Conservation (phyloP, 2,888 invertebrate genomes). For the Hemistola chrysoprasaria region DNA sequence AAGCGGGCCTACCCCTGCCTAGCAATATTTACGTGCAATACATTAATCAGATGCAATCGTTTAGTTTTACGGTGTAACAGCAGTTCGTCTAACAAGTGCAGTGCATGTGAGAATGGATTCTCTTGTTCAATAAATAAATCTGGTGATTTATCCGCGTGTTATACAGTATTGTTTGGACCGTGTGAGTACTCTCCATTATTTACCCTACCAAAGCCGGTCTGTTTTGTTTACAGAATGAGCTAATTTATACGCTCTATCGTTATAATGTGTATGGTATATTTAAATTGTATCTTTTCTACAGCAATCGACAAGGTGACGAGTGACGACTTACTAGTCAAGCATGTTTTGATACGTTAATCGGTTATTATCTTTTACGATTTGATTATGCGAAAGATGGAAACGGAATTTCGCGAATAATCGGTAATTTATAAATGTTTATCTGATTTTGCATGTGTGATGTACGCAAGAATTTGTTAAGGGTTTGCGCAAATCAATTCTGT, state of each 20-base stretch:
- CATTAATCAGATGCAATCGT: slow-evolving; percentile 54
- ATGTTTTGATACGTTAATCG: slow-evolving; percentile 15
- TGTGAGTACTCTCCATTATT: slow-evolving; percentile 46
- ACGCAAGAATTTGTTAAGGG: slow-evolving; percentile 16
- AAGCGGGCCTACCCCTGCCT: slow-evolving; percentile 55
- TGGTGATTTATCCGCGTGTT: slow-evolving; percentile 49
- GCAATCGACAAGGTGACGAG: too few species aligned
- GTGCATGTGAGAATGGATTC: slow-evolving; percentile 69
- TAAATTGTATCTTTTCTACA: slow-evolving; percentile 1
- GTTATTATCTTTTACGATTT: slow-evolving; percentile 10
- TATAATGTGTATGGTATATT: slow-evolving; percentile 2
- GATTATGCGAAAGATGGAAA: slow-evolving; percentile 12
- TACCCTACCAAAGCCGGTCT: slow-evolving; percentile 39
- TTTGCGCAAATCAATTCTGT: slow-evolving; percentile 42
- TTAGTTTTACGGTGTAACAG: slow-evolving; percentile 37
- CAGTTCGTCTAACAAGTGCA: slow-evolving; percentile 55
- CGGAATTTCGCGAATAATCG: slow-evolving; percentile 13
- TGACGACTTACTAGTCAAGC: background rate
- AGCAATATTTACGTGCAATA: slow-evolving; percentile 67
- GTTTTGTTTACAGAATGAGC: slow-evolving; percentile 37
- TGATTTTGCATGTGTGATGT: slow-evolving; percentile 17
- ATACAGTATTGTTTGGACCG: slow-evolving; percentile 47
- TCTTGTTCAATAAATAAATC: slow-evolving; percentile 55
- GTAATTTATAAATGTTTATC: slow-evolving; percentile 6
- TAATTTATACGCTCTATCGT: slow-evolving; percentile 6